Conservation (phyloP, 2,797 vertebrate genomes). For the Okamejei kenojei region DNA sequence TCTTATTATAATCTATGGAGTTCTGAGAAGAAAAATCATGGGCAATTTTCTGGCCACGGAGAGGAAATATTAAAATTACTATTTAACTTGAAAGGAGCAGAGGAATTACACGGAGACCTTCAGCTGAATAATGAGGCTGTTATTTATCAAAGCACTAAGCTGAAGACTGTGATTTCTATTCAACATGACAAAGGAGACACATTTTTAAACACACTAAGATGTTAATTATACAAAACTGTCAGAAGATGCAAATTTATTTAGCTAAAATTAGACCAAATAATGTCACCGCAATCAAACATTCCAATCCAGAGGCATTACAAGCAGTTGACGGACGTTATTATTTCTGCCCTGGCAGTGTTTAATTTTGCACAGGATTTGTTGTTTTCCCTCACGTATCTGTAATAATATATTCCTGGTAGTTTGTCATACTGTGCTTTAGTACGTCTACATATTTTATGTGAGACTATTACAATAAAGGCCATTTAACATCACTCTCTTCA, state of each 20-base stretch:
- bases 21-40: conserved; percentile 13
- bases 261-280: conserved; percentile 36
- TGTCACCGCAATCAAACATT: neutral
- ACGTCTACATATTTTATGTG: neutral
- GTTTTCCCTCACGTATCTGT: no score
- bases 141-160: conserved; percentile 31
- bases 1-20: neutral
- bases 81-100: conserved; percentile 27
- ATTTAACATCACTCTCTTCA: neutral
- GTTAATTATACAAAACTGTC: conserved; percentile 34
- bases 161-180: conserved; percentile 4
- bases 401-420: neutral
- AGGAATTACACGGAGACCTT: conserved; percentile 25
- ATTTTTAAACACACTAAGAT: conserved; percentile 26
- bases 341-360: neutral
- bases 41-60: conserved; percentile 32
- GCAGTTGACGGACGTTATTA: neutral
- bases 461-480: neutral
- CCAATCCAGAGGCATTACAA: neutral
- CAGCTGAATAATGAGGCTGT: conserved; percentile 3
- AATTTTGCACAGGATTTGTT: neutral
- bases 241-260: conserved; percentile 25
- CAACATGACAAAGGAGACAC: neutral
- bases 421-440: neutral
- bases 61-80: conserved; percentile 32